Conservation (phyloP, 2,797 vertebrate genomes). For the Heliangelus exortis region DNA sequence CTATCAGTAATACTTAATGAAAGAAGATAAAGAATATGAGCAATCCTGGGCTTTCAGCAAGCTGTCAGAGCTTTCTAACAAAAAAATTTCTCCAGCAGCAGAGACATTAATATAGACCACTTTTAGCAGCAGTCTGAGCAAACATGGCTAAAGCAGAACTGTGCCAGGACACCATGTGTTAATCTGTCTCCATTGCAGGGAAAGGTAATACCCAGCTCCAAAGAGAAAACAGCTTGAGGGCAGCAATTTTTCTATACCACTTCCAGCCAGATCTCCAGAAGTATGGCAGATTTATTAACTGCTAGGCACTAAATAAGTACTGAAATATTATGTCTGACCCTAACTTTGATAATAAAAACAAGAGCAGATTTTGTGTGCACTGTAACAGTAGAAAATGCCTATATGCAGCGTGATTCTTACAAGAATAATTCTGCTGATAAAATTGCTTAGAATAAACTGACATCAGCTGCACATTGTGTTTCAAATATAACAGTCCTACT, state of each 20-base stretch:
- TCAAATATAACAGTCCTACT: not conserved
- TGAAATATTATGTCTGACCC: not conserved
- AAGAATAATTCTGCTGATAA: not conserved
- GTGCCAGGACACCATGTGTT: not conserved
- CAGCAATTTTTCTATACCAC: not conserved
- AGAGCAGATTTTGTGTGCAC: not conserved
- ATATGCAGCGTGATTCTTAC: not conserved
- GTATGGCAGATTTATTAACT: not conserved
- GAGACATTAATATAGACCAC: not conserved
- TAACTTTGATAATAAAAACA: not conserved
- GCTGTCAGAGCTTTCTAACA: not conserved
- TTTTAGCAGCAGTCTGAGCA: not conserved
- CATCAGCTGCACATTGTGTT: not conserved
- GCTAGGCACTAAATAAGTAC: not conserved
- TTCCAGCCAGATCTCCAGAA: not conserved
- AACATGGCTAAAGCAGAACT: not conserved
- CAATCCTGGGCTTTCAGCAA: not conserved
- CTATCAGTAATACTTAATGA: not conserved
- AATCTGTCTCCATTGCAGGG: not conserved
- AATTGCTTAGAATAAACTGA: not conserved
- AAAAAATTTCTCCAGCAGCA: not conserved
- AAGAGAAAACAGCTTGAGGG: not conserved
- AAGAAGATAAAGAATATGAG: not conserved
- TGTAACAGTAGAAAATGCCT: not conserved
- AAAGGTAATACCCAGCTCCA: not conserved